phyloP scores from a whole-genome alignment of 1,140 invertebrate species.

The Drosophila parvula region DNA sequence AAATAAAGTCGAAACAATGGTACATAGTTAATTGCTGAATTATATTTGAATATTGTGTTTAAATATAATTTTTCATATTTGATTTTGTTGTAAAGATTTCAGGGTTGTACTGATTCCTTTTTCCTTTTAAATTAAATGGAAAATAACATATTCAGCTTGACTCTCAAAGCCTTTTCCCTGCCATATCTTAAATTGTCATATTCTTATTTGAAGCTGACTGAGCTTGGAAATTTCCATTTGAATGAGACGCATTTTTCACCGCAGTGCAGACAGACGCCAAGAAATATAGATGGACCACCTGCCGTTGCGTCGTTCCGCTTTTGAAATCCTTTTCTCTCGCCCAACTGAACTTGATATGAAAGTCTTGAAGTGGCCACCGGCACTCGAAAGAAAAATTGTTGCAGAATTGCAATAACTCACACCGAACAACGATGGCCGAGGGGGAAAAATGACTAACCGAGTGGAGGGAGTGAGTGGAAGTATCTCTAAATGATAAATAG shows the following conservation, averaged over 20 bases:
- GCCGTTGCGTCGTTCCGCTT: constrained; percentile 52
- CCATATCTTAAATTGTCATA: neutral
- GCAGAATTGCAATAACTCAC: constrained; percentile 80
- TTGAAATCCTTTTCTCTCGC: constrained; percentile 58
- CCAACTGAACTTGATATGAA: constrained; percentile 62
- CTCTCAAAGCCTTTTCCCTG: neutral
- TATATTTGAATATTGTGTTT: no score
- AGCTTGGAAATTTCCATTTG: neutral
- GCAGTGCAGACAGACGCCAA: constrained; percentile 15
- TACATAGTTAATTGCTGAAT: no score
- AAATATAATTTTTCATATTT: no score
- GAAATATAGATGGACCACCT: constrained; percentile 48
- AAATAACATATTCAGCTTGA: neutral
- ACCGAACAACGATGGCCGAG: constrained; percentile 9
- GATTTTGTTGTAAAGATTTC: no score
- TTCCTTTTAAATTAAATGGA: neutral
- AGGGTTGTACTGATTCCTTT: no score
- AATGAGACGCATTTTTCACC: constrained; percentile 13
- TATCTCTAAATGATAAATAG: constrained; percentile 75
- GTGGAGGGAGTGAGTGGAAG: constrained; percentile 12
- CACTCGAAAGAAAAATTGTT: constrained; percentile 74
- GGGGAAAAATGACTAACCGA: constrained; percentile 57
- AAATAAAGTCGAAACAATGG: neutral
- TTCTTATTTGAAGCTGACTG: neutral
- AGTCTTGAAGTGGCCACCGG: constrained; percentile 72